A percentile compares a stretch with the other conserved stretches of the same genome.
phyloP scores from a whole-genome alignment of 2,888 invertebrate species.

The Zonitis immaculata region DNA sequence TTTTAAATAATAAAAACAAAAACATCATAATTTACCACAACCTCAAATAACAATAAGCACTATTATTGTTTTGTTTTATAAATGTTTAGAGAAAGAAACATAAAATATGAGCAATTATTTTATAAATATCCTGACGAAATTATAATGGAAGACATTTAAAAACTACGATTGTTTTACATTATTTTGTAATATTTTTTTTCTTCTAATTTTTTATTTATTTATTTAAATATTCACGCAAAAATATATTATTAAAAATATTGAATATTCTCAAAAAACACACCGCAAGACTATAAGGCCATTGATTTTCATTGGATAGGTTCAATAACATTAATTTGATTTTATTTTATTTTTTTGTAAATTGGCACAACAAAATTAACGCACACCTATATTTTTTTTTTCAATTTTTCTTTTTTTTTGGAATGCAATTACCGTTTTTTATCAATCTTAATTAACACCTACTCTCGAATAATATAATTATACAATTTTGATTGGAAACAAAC shows the following conservation, averaged over 20 bases:
- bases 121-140: slow-evolving; percentile 21
- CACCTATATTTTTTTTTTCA: slow-evolving; percentile 4
- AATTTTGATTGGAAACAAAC: not conserved
- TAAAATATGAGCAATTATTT: slow-evolving; percentile 10
- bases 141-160: slow-evolving; percentile 41
- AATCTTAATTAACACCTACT: not conserved
- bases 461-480: not conserved
- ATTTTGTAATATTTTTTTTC: slow-evolving; percentile 15
- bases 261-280: slow-evolving; percentile 34
- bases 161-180: slow-evolving; percentile 33
- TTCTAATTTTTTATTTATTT: slow-evolving; percentile 18
- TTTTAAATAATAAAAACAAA: no score
- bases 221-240: slow-evolving; percentile 31
- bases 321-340: slow-evolving; percentile 25
- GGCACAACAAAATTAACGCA: slow-evolving; percentile 27
- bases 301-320: slow-evolving; percentile 42
- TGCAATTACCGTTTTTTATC: slow-evolving; percentile 8
- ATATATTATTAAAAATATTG: slow-evolving; percentile 43
- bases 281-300: slow-evolving; percentile 44
- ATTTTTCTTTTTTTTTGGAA: slow-evolving; percentile 21
- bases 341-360: slow-evolving; percentile 21
- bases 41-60: not conserved
- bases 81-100: not conserved
- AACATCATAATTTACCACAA: not conserved
- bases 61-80: not conserved